Conservation (phyloP, 2,888 invertebrate species). For the Nephrotoma flavescens region DNA sequence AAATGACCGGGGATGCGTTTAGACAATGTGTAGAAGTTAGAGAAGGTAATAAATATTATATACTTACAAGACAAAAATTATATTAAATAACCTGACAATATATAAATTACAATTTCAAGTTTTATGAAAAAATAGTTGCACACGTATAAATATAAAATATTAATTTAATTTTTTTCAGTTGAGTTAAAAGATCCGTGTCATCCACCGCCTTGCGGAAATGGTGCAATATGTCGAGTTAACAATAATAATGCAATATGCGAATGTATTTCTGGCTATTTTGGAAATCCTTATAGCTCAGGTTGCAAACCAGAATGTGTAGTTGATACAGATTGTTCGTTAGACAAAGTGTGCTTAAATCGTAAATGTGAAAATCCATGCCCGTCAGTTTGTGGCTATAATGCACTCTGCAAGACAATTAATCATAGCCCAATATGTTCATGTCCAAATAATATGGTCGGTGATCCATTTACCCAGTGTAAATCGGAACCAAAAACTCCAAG, state of each 20-base stretch:
- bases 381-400: conserved; percentile 62
- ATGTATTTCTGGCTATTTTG: conserved; percentile 59
- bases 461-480: conserved; percentile 61
- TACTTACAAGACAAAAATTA: neutral
- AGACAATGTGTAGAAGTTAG: conserved; percentile 32
- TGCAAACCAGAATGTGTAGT: conserved; percentile 74
- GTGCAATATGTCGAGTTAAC: conserved; percentile 49
- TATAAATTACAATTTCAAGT: neutral
- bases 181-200: conserved; percentile 39
- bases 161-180: conserved; percentile 15
- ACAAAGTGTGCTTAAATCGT: conserved; percentile 60
- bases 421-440: conserved; percentile 80
- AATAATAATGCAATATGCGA: conserved; percentile 49
- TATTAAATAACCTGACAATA: neutral
- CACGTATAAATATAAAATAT: neutral
- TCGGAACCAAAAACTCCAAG: conserved; percentile 30
- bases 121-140: neutral
- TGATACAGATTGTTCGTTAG: conserved; percentile 61
- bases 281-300: conserved; percentile 48
- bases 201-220: conserved; percentile 64
- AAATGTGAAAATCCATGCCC: conserved; percentile 70
- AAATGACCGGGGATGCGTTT: conserved; percentile 50
- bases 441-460: conserved; percentile 53
- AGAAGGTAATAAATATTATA: neutral
- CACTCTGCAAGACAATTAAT: conserved; percentile 64